Evolutionary conservation across 1,140 invertebrate species (phyloP).

Genomic region (Drosophila chauvacae): DNA sequence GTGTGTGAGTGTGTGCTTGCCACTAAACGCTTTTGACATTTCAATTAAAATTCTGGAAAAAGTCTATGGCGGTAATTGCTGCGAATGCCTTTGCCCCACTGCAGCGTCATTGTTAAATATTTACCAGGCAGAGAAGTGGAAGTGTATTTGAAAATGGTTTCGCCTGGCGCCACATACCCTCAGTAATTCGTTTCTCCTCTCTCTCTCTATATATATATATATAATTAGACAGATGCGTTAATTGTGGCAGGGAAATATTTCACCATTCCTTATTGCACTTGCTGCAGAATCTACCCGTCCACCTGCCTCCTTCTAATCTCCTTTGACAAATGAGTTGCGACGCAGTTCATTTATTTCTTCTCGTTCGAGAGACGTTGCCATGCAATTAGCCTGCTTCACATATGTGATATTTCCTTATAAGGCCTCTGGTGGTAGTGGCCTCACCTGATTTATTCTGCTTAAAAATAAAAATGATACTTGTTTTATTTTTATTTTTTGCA

Average conservation of each 20-base stretch:
- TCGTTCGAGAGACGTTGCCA: slow-evolving; percentile 20
- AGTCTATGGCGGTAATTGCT: slow-evolving; percentile 71
- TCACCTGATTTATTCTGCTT: slow-evolving; percentile 15
- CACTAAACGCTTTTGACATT: slow-evolving; percentile 83
- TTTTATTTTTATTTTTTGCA: slow-evolving; percentile 37
- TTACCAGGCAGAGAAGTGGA: slow-evolving; percentile 49
- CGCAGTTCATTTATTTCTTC: slow-evolving; percentile 16
- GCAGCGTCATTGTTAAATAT: slow-evolving; percentile 67
- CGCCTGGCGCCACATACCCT: slow-evolving; percentile 40
- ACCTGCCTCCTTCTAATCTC: slow-evolving; percentile 43
- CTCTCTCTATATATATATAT: slow-evolving; percentile 37
- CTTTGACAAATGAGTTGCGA: slow-evolving; percentile 69
- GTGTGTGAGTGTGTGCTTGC: slow-evolving; percentile 49
- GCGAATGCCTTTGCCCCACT: slow-evolving; percentile 36
- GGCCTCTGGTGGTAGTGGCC: neutral
- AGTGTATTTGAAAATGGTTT: slow-evolving; percentile 61
- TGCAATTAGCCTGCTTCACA: slow-evolving; percentile 22
- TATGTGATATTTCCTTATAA: slow-evolving; percentile 15
- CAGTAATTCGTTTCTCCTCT: neutral
- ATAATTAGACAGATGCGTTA: slow-evolving; percentile 77
- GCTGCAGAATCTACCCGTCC: slow-evolving; percentile 7
- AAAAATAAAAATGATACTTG: slow-evolving; percentile 46
- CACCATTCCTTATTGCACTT: slow-evolving; percentile 33
- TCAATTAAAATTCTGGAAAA: slow-evolving; percentile 80
- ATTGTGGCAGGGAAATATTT: slow-evolving; percentile 54